phyloP scores from a whole-genome alignment of 2,888 invertebrate genomes.

The Athrips mouffetella region DNA sequence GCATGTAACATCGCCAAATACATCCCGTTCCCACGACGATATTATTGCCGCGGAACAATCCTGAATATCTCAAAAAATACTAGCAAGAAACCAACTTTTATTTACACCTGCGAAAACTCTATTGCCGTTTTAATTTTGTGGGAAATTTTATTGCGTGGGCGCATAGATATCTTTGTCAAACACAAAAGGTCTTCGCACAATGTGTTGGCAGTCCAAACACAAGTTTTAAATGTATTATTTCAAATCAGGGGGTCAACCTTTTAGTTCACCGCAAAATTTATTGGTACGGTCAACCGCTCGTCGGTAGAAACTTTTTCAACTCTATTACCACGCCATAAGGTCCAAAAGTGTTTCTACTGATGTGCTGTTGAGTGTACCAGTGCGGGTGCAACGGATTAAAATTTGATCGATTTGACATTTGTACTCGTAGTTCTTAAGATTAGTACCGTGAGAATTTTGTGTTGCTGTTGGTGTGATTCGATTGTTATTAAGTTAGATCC shows the following conservation, averaged over 20 bases:
- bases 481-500: slow-evolving; percentile 13
- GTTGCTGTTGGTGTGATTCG: slow-evolving; percentile 1
- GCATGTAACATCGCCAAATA: slow-evolving; percentile 38
- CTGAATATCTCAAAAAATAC: slow-evolving; percentile 55
- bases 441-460: slow-evolving; percentile 48
- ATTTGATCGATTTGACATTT: slow-evolving; percentile 36
- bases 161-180: slow-evolving; percentile 24
- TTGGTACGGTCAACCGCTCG: too few relatives aligned
- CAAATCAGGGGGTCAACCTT: slow-evolving; percentile 53
- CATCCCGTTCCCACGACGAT: slow-evolving; percentile 53
- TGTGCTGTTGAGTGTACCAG: too few relatives aligned
- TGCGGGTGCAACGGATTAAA: slow-evolving; percentile 50
- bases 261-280: slow-evolving; percentile 42
- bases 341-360: too few relatives aligned
- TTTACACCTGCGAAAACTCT: background rate
- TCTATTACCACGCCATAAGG: too few relatives aligned
- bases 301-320: too few relatives aligned
- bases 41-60: slow-evolving; percentile 51
- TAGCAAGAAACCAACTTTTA: slow-evolving; percentile 31
- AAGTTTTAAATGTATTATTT: slow-evolving; percentile 50
- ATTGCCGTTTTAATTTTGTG: background rate
- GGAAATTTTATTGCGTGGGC: background rate
- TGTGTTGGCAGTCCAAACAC: slow-evolving; percentile 53
- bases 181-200: slow-evolving; percentile 38
- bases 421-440: slow-evolving; percentile 35